Evolutionary conservation across 2,888 invertebrate species (phyloP).

Genomic region (Cordilura impudica): DNA sequence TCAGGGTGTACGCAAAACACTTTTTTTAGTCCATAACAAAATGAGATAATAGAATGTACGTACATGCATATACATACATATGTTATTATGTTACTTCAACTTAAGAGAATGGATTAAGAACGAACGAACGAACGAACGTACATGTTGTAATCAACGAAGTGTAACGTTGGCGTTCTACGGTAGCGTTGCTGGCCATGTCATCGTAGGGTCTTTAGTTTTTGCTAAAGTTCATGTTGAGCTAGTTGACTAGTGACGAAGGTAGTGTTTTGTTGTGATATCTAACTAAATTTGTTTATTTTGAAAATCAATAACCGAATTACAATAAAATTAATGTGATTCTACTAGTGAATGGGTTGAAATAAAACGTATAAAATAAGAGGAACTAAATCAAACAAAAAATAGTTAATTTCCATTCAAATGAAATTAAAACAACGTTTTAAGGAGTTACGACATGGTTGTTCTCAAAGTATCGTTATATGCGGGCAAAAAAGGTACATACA

Average conservation of each 20-base stretch:
- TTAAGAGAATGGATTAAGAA: constrained; percentile 26
- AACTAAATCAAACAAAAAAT: not conserved
- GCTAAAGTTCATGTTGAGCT: constrained; percentile 18
- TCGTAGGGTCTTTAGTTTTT: constrained; percentile 34
- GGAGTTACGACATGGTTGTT: constrained; percentile 63
- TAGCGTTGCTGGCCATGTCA: constrained; percentile 3
- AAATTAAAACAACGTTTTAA: constrained; percentile 67
- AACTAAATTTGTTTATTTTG: not conserved
- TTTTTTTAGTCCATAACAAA: no score
- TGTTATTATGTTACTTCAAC: not conserved
- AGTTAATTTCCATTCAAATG: constrained; percentile 63
- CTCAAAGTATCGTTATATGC: constrained; percentile 63
- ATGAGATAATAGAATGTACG: no score
- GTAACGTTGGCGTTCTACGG: constrained; percentile 43
- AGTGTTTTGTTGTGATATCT: constrained; percentile 9
- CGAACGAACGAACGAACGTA: constrained; percentile 3
- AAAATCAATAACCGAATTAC: constrained; percentile 27
- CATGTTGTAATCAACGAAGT: constrained; percentile 49
- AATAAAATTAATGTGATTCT: not conserved
- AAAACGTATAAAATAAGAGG: not conserved
- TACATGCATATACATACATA: not conserved
- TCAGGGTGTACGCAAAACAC: no score
- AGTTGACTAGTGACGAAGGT: constrained; percentile 39
- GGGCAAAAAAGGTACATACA: constrained; percentile 65
- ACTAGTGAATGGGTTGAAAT: not conserved